Evolutionary conservation across 1,140 invertebrate species (phyloP).

Genomic region (Panagrolaimus sp.): DNA sequence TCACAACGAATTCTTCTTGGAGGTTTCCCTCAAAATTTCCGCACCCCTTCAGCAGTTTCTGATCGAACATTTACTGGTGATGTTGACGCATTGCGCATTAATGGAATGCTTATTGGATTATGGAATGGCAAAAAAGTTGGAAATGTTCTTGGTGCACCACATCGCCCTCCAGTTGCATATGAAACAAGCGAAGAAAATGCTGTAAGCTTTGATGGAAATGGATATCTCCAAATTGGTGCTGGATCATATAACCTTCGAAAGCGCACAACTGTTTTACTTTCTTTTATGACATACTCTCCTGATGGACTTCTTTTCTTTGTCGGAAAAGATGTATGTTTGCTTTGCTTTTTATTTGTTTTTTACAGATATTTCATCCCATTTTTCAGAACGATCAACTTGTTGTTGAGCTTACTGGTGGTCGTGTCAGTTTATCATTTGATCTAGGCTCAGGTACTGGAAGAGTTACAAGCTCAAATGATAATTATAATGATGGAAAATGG

Average conservation of each 20-base stretch:
- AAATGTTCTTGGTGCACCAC: slow-evolving; percentile 68
- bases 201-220: slow-evolving; percentile 72
- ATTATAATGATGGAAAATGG: slow-evolving; percentile 57
- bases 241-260: slow-evolving; percentile 62
- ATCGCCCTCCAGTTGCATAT: slow-evolving; percentile 53
- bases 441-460: slow-evolving; percentile 51
- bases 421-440: slow-evolving; percentile 65
- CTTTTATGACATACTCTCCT: slow-evolving; percentile 77
- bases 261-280: slow-evolving; percentile 67
- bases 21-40: slow-evolving; percentile 67
- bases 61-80: slow-evolving; percentile 75
- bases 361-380: not conserved
- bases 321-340: slow-evolving; percentile 63
- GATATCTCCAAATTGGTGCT: slow-evolving; percentile 69
- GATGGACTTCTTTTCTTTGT: slow-evolving; percentile 82
- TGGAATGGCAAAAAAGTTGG: slow-evolving; percentile 87
- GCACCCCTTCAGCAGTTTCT: slow-evolving; percentile 67
- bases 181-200: slow-evolving; percentile 45
- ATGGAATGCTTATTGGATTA: slow-evolving; percentile 77
- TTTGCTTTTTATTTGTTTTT: slow-evolving; percentile 14
- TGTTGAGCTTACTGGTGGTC: slow-evolving; percentile 74
- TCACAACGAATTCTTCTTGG: slow-evolving; percentile 83
- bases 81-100: slow-evolving; percentile 82
- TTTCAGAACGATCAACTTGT: slow-evolving; percentile 70
- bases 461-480: slow-evolving; percentile 27